Base-by-base conservation (phyloP, 2,888 invertebrate species). In the Ferrisia virgata region DNA sequence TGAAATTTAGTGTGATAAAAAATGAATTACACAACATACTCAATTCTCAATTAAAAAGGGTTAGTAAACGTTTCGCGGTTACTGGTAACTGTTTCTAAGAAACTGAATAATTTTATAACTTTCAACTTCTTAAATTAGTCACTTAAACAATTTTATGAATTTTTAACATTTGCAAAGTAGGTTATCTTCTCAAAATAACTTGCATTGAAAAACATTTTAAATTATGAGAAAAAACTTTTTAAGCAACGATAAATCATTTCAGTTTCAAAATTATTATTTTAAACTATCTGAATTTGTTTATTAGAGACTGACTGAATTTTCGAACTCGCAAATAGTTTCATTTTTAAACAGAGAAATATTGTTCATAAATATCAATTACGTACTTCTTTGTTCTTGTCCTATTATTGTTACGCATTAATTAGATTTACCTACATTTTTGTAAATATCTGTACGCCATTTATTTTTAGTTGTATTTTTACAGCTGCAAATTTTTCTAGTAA, bases 1-100 rank as follows among this genome's bases (percentile, higher is more conserved):
- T 98, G 95, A 98, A 97, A 91, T 97, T 98, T 90, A 96, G 95
- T 89, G 94, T 98, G 87, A 98, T 98, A 89, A 94, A 94, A 89
- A 98, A 98, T 89, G 98, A 98, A 91, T 92, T 98, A 89, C 97
- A 97, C 91, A 98, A 98, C 91, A 96, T 98, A 89, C 95, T 96
- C 93, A 95, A 96, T 89, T 96, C 96, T 89, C 97, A 97, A 89
- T 92, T 98, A 87, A 96, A 95, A 92, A 93, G 97, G 97, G 98
- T 98, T 94, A 92, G 93, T 93, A 82, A 43, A 84, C 36, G 22
- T 53, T 53, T 53, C 22, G 9, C 0, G 18, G 22, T 8, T 22
- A 0, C n/a, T n/a, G 3, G 53, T 22, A 76, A n/a, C n/a, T n/a
- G n/a, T 8, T 36, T 76, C 36, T 36, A n/a, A n/a, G 76, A n/a